Evolutionary conservation across 2,113 vertebrate genomes (phyloP).

Genomic region (Leiothrix lutea): DNA sequence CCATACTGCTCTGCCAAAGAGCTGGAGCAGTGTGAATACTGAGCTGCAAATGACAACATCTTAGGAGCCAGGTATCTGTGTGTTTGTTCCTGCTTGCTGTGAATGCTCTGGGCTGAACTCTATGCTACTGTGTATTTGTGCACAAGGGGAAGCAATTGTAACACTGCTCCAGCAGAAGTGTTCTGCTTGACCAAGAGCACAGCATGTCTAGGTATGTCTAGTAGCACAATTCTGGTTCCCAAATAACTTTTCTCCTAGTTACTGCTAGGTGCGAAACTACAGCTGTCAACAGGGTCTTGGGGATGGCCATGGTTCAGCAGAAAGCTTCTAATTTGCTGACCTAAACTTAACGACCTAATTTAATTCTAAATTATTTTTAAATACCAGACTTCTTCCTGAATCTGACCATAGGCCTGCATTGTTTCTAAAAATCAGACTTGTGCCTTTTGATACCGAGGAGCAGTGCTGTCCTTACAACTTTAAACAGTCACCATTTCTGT

Average conservation of each 20-base stretch:
- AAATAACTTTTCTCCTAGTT: not conserved
- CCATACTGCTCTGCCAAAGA: not conserved
- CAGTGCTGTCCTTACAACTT: not conserved
- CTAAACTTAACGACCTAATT: not conserved
- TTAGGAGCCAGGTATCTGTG: fast-evolving
- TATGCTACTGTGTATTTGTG: fast-evolving
- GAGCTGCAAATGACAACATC: not conserved
- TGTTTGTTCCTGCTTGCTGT: not conserved
- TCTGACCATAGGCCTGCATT: not conserved
- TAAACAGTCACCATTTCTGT: not conserved
- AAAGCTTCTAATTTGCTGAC: not conserved
- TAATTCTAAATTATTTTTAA: not conserved
- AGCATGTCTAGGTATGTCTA: not conserved
- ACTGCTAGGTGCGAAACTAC: not conserved
- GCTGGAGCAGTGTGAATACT: not conserved
- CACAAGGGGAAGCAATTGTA: not conserved
- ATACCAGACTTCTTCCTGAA: not conserved
- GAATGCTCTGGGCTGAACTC: not conserved
- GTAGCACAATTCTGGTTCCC: not conserved
- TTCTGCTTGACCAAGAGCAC: not conserved
- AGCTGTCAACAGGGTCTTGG: not conserved
- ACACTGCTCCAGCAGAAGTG: not conserved
- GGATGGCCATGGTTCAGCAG: not conserved
- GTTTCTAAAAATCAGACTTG: not conserved
- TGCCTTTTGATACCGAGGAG: not conserved